Conservation (phyloP, 2,888 invertebrate genomes). For the Stratiomys singularior region DNA sequence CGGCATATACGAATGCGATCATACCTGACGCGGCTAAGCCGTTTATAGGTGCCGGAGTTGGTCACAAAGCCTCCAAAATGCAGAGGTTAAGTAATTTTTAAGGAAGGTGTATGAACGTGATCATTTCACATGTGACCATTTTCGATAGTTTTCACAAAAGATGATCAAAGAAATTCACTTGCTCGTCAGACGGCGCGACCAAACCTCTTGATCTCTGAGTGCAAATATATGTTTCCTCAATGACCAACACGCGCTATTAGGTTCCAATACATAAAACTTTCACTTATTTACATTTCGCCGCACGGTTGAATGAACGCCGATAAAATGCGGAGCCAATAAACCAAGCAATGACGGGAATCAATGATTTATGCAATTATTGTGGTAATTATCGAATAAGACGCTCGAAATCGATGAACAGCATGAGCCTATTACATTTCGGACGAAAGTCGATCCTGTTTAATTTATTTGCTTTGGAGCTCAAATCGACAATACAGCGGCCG, state of each 20-base stretch:
- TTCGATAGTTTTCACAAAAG: not conserved
- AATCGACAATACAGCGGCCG: not conserved
- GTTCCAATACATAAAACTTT: not conserved
- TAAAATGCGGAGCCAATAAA: not conserved
- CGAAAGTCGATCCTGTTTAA: not conserved
- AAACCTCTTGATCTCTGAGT: not conserved
- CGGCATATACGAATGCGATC: not conserved
- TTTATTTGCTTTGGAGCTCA: not conserved
- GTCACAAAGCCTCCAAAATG: not conserved
- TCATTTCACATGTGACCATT: not conserved
- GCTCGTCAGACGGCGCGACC: not conserved
- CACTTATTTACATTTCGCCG: slow-evolving; percentile 14
- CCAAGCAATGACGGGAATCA: not conserved
- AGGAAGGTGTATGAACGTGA: not conserved
- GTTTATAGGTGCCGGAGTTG: not conserved
- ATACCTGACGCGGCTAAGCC: not conserved
- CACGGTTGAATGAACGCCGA: not conserved
- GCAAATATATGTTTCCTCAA: not conserved
- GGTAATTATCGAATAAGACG: not conserved
- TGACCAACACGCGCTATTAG: not conserved
- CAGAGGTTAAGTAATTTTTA: not conserved
- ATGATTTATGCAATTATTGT: slow-evolving; percentile 5
- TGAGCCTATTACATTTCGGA: not conserved
- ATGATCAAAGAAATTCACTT: not conserved
- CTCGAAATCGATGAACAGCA: not conserved